Percentiles rank a stretch among this genome's conserved stretches.
phyloP scores from a whole-genome alignment of 2,797 vertebrate species.

The Centropyge bicolor region DNA sequence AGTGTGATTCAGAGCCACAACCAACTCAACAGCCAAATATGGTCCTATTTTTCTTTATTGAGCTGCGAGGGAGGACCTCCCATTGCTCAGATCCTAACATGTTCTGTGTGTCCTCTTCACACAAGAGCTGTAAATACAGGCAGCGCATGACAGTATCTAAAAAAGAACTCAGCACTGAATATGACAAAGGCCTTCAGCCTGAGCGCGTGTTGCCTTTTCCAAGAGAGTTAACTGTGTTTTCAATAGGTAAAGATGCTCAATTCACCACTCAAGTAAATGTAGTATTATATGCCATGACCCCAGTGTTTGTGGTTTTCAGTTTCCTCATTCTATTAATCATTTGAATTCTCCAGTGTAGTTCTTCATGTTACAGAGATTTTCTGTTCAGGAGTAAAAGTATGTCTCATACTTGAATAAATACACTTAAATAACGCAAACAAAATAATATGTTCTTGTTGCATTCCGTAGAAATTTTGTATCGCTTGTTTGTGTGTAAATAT shows the following conservation, averaged over 20 bases:
- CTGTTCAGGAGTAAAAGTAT: slow-evolving; percentile 9
- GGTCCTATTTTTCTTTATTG: slow-evolving; percentile 79
- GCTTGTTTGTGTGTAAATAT: neutral
- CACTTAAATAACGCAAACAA: neutral
- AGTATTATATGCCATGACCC: slow-evolving; percentile 46
- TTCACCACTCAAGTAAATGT: slow-evolving; percentile 49
- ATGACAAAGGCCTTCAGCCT: slow-evolving; percentile 47
- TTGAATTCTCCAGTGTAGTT: neutral
- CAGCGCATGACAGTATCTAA: slow-evolving; percentile 69
- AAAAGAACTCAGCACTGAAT: slow-evolving; percentile 69
- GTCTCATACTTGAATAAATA: slow-evolving; percentile 1
- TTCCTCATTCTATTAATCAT: slow-evolving; percentile 49
- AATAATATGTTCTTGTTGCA: slow-evolving; percentile 9
- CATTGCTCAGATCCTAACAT: slow-evolving; percentile 74
- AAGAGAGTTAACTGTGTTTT: slow-evolving; percentile 42
- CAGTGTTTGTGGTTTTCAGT: slow-evolving; percentile 66
- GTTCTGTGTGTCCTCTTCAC: slow-evolving; percentile 79
- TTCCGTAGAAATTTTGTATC: slow-evolving; percentile 2
- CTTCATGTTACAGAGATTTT: slow-evolving; percentile 25
- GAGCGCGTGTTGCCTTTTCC: slow-evolving; percentile 42
- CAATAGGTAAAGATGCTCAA: slow-evolving; percentile 61
- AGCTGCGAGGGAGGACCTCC: slow-evolving; percentile 77
- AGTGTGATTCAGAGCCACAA: slow-evolving; percentile 74
- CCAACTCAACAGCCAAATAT: slow-evolving; percentile 80
- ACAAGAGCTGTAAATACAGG: slow-evolving; percentile 76